Evolutionary conservation across 2,113 vertebrate genomes (phyloP), one percentile per base, ranked within the genome.

Genomic region (Prunella fulvescens): DNA sequence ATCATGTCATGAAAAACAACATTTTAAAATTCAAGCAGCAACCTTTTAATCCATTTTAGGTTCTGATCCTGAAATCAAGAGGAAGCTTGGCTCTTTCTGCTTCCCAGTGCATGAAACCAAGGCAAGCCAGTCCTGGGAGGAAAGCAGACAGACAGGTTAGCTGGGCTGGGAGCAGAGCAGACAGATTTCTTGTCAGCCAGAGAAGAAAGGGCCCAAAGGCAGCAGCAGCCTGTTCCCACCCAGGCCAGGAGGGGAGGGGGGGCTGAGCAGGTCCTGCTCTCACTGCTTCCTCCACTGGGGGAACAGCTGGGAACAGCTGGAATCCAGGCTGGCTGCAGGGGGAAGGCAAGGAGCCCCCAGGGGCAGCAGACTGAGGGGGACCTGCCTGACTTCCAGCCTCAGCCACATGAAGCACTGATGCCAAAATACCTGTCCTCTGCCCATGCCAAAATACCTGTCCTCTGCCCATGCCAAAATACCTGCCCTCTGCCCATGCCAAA

Each of bases 1-100:
- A 97, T 96, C 84, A 70, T 40, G 81, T 96, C 87, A 66, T 76
- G 96, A 72, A 94, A 96, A 95, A 57, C 51, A 91, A 25, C 72
- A 9, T 76, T 88, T 78, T 91, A 84, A 76, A 88, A 95, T 71
- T 77, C 71, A 80, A 79, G 60, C 18, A 80, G 71, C 50, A 93
- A 53, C 35, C 17, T 61, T 81, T 79, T 80, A 85, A 91, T 93
- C 86, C 18, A 0, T 51, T 60, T 85, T 39, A 25, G 16, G 86
- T 76, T 77, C 81, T 48, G 7, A 40, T 91, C 58, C 71, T 33
- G 33, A 81, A 80, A 67, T 66, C 11, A 19, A 62, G 76, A 44
- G 61, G 71, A 71, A 78, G n/a, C 56, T 76, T 47, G 39, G 42
- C 53, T 91, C 50, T 81, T 95, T 77, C 79, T 93, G 50, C 67